Conservation (phyloP, 1,140 invertebrate genomes). For the Bacillus rossius region DNA sequence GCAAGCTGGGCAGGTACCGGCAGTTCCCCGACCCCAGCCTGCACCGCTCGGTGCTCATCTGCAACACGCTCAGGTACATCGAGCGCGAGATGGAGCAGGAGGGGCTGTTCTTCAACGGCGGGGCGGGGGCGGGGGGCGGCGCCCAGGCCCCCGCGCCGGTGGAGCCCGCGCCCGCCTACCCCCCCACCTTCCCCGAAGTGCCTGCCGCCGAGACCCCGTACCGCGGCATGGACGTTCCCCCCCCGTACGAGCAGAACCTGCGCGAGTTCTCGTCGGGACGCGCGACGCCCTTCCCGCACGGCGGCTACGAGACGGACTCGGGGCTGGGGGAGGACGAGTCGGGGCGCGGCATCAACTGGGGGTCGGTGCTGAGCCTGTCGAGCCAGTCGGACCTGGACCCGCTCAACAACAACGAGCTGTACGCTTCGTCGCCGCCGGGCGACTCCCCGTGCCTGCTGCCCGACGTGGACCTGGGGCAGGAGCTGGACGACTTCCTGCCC, state of each 20-base stretch:
- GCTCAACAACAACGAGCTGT: constrained; percentile 69
- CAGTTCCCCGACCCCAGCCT: constrained; percentile 86
- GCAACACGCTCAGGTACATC: constrained; percentile 86
- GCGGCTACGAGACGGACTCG: constrained; percentile 57
- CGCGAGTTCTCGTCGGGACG: constrained; percentile 24
- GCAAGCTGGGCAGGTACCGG: constrained; percentile 81
- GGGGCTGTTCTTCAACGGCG: constrained; percentile 36
- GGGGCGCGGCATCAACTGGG: constrained; percentile 79
- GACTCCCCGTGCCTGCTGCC: constrained; percentile 28
- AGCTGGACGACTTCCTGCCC: constrained; percentile 50
- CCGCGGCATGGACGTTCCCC: constrained; percentile 34
- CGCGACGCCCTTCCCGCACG: constrained; percentile 27
- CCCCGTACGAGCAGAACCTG: constrained; percentile 28
- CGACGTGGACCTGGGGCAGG: constrained; percentile 26
- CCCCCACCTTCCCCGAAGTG: constrained; percentile 43
- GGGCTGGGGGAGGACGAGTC: constrained; percentile 73
- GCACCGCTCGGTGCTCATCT: constrained; percentile 89
- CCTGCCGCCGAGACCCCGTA: constrained; percentile 45
- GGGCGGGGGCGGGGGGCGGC: constrained; percentile 3
- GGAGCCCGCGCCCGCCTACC: constrained; percentile 18
- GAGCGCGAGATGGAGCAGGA: constrained; percentile 88
- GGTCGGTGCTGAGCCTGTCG: constrained; percentile 79
- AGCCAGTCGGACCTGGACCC: constrained; percentile 78
- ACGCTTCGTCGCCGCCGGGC: constrained; percentile 42
- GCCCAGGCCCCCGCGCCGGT: constrained; percentile 13